These are phyloP conservation scores for Trilocha varians DNA, from an alignment of 2,888 invertebrate genomes.

Conservation along the genomic window DNA sequence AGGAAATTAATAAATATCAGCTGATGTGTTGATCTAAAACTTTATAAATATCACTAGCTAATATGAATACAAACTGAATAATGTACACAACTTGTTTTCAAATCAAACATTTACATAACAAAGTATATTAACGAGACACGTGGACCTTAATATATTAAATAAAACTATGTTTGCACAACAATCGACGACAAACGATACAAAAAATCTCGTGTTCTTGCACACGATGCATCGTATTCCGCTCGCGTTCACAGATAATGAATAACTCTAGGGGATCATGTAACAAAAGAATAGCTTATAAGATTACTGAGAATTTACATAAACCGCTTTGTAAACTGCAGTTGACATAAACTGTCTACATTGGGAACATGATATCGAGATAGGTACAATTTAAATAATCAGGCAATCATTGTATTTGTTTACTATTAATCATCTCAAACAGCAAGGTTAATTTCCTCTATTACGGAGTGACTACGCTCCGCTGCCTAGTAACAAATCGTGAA, in stretches of 20 bases:
- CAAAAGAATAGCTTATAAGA: background rate
- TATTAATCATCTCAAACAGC: background rate
- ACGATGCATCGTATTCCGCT: background rate
- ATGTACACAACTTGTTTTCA: background rate
- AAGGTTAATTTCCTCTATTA: slow-evolving; percentile 1
- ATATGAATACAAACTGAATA: background rate
- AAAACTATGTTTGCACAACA: background rate
- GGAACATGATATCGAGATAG: no score
- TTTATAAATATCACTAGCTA: background rate
- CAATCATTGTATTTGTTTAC: background rate
- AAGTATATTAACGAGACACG: background rate
- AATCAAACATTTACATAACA: background rate
- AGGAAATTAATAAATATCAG: slow-evolving; percentile 5
- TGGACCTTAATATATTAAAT: background rate
- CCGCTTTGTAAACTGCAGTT: background rate
- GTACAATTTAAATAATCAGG: no score
- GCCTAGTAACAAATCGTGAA: slow-evolving; percentile 16
- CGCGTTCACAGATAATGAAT: background rate
- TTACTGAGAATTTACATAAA: background rate
- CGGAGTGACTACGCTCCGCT: background rate
- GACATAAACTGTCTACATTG: no score
- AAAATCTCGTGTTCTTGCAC: background rate
- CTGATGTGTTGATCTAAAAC: slow-evolving; percentile 5
- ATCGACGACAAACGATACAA: background rate
- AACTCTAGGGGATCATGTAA: background rate